phyloP scores from a whole-genome alignment of 2,113 vertebrate species.

The Pycnonotus jocosus region DNA sequence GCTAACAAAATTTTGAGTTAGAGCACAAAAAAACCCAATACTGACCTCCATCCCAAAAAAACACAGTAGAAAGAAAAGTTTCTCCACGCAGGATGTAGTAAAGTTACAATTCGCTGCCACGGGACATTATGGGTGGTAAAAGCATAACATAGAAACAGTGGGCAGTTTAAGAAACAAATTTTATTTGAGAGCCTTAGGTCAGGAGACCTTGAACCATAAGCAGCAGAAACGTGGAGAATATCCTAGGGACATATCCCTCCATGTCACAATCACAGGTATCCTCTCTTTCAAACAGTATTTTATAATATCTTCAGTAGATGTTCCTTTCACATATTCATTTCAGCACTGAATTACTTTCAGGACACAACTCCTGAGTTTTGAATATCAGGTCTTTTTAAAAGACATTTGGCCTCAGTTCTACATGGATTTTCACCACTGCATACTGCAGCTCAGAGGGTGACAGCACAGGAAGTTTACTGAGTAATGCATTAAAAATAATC shows the following conservation, averaged over 20 bases:
- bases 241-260: neutral
- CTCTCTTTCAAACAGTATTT: neutral
- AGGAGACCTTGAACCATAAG: neutral
- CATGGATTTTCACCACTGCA: neutral
- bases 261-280: neutral
- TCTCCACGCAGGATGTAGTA: neutral
- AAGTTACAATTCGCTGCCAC: neutral
- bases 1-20: neutral
- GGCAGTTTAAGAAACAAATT: neutral
- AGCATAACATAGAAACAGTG: fast-evolving
- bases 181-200: neutral
- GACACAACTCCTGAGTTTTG: neutral
- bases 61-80: neutral
- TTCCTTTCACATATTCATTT: neutral
- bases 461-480: neutral
- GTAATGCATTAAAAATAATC: neutral
- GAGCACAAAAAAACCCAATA: neutral
- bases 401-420: neutral
- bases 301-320: neutral
- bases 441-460: neutral
- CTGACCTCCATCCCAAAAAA: neutral
- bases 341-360: neutral
- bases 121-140: neutral
- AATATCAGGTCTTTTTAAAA: neutral
- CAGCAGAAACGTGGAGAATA: neutral